A percentile compares a stretch with the other conserved stretches of the same genome.
These are phyloP conservation scores for Panthera leo DNA, from an alignment of 2,113 vertebrate species.

Conservation along the genomic window DNA sequence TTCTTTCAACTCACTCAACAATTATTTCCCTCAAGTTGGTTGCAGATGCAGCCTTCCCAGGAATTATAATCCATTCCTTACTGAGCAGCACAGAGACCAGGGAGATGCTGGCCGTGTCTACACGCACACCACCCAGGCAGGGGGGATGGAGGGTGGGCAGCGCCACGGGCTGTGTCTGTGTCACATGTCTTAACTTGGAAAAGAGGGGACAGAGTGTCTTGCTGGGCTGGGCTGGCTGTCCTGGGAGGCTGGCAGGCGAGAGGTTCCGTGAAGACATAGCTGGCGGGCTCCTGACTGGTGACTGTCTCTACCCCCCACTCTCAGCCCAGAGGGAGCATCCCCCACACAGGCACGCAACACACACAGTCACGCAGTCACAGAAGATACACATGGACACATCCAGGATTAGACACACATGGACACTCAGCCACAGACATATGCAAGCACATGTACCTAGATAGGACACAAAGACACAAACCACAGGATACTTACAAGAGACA, in stretches of 20 bases:
- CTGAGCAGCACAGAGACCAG: conserved; percentile 23
- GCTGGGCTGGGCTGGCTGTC: background rate
- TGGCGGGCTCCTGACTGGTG: background rate
- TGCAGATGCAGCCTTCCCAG: conserved; percentile 76
- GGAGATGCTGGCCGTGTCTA: background rate
- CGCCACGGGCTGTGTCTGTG: background rate
- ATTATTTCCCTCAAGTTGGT: conserved; percentile 78
- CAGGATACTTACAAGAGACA: background rate
- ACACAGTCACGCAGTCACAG: background rate
- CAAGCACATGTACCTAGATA: background rate
- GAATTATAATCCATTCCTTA: conserved; percentile 77
- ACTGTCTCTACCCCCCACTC: background rate
- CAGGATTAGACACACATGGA: background rate
- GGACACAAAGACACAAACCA: background rate
- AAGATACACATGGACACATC: background rate
- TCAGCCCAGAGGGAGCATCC: background rate
- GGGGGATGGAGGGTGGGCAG: background rate
- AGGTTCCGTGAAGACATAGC: background rate
- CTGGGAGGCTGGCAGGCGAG: background rate
- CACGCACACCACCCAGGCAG: background rate
- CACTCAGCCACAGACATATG: background rate
- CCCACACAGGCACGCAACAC: background rate
- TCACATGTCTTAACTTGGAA: background rate
- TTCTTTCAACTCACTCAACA: conserved; percentile 74
- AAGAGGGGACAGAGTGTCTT: background rate